Evolutionary conservation across 1,140 invertebrate species (phyloP), one percentile per base, ranked within the genome.

Genomic region (Brachystomella parvula): DNA sequence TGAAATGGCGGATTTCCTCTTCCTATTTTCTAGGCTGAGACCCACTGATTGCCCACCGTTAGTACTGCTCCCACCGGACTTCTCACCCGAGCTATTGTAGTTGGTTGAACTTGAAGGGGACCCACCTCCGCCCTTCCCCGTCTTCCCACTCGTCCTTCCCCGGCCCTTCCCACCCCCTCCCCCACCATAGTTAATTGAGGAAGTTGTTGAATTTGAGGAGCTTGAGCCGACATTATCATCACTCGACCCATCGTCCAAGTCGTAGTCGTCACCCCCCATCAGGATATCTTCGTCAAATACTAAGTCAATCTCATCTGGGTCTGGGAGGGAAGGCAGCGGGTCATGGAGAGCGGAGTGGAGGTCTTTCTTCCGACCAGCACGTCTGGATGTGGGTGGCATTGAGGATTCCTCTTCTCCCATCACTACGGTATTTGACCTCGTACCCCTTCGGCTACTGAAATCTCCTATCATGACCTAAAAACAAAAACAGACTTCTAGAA

Each of bases 1-100:
- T 65, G 84, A 88, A 31, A 89, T 80, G 1, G 83, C 83, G 39
- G 85, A 86, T 77, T 88, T 85, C 67, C 86, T 80, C 71, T 86
- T 81, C 28, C 86, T 72, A 24, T 26, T n/a, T n/a, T n/a, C n/a
- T n/a, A n/a, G n/a, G n/a, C n/a, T n/a, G n/a, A n/a, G n/a, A n/a
- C n/a, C n/a, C n/a, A n/a, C n/a, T n/a, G n/a, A n/a, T n/a, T n/a
- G n/a, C n/a, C n/a, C 21, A 9, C 21, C 49, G 9, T 24, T 24
- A 15, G 24, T 6, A 53, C 49, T 53, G 6, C 49, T 24, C 6
- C 49, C 49, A 15, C 12, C 26, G 28, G 65, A 66, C 58, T 63
- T 57, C 47, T 63, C 56, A 63, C 61, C 53, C 24, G 65, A 33
- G 61, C 58, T 66, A 24, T 47, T 33, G 39, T 62, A 33, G 29